Conservation (phyloP, 2,113 vertebrate genomes). For the Xerus inauris region DNA sequence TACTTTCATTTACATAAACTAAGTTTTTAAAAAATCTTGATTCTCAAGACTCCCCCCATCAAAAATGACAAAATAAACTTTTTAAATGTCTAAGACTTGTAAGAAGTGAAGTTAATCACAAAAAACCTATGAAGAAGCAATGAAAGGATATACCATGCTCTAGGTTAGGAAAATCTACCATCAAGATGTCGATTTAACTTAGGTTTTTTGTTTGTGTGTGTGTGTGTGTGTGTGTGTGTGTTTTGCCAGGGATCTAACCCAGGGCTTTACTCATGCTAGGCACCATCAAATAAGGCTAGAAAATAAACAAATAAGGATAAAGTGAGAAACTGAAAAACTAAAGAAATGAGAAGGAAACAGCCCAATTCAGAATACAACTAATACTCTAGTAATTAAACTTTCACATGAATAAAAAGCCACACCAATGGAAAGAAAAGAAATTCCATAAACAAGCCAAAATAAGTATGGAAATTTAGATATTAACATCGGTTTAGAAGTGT, state of each 20-base stretch:
- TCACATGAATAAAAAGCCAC: background rate
- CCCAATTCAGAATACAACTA: background rate
- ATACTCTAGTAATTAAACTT: conserved; percentile 11
- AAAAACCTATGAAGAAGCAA: background rate
- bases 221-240: no score
- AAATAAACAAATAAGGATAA: background rate
- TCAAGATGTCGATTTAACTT: background rate
- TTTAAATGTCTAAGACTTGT: background rate
- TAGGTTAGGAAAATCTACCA: background rate
- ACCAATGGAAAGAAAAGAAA: background rate
- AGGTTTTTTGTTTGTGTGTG: no score
- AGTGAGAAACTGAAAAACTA: background rate
- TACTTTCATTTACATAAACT: background rate
- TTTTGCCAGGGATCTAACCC: no score
- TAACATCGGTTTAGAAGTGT: background rate
- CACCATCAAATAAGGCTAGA: background rate
- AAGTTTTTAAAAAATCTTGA: background rate
- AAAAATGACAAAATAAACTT: background rate
- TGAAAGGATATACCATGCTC: background rate
- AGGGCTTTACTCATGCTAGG: background rate
- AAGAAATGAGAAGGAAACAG: background rate
- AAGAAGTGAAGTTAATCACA: background rate
- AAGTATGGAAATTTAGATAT: background rate
- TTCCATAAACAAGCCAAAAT: background rate
- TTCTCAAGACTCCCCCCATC: background rate